Evolutionary conservation across 2,797 vertebrate species (phyloP), one percentile per base, ranked within the genome.

Genomic region (Sparus aurata): DNA sequence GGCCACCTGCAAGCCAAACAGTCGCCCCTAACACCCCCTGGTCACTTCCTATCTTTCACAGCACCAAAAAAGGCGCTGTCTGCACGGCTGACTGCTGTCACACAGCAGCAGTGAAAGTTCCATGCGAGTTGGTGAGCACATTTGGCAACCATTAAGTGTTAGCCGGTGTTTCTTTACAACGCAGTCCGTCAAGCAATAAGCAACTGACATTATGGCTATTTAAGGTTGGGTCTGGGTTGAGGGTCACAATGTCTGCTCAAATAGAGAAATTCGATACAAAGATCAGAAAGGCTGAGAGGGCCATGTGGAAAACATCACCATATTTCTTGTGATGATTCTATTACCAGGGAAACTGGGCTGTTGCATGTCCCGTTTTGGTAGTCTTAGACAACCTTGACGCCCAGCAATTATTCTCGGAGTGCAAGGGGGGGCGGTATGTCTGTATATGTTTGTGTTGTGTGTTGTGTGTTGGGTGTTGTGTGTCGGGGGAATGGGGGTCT

Each of bases 101-200:
- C 61, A 75, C 49, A 60, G 86, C 49, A 60, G 86, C 76, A 78
- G 80, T 69, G 84, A 80, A 90, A 85, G 82, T 85, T 87, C 79
- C 78, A 45, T 61, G 61, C 12, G 79, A 91, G 80, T 70, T 58
- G 75, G 71, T 64, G 70, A 78, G 88, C 91, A 92, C 93, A 95
- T 96, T 95, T 95, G 94, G 95, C 87, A 95, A 92, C 89, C 87
- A 95, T 96, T 95, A 95, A 77, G 89, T 69, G 89, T 91, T 92
- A 87, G 90, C 86, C 84, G 72, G 85, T 62, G 71, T 86, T 85
- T 86, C 84, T 93, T 94, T 92, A 90, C 85, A 81, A 82, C 53
- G 47, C 86, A 87, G 90, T 93, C 93, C 64, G 86, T 94, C 93
- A 94, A 93, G 91, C 88, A 92, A 92, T 91, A 92, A 93, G 88